Base-by-base conservation (phyloP, 2,888 invertebrate species). In the Chironomus riparius region DNA sequence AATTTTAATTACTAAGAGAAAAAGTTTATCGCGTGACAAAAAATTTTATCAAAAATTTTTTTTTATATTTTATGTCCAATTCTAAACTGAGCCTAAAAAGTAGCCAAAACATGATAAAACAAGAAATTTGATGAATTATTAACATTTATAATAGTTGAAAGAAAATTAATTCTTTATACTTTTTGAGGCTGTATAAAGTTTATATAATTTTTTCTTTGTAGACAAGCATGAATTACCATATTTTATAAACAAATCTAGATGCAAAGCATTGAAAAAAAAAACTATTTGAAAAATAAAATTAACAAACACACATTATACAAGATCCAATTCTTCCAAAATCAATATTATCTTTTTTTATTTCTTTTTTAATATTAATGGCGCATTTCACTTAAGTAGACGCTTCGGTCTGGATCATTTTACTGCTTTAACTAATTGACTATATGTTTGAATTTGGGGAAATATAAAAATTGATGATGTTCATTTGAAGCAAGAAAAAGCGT, bases 1-100 rank as follows among this genome's bases (percentile, higher is more conserved):
- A 74, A 74, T 68, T 74, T 68, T 74, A 74, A 74, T 68, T 74
- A 74, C 48, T 74, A 68, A 74, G 38, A 65, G 56, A 56, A 56
- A 56, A 15, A 50, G 15, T 15, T 38, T 50, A 50, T 71, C 24
- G 71, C 71, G 70, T 47, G 71, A 47, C 38, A 38, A 10, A 38
- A 38, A 71, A 56, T 71, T 15, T 4, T 15, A 56, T 56, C 38
- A 18, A 65, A 65, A 24, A 65, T 3, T n/a, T n/a, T n/a, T n/a
- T n/a, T n/a, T 65, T 22, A 13, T 65, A 65, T 65, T 65, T 65
- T 65, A 24, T 62, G n/a, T 18, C 56, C 56, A 56, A 56, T 15
- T 15, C n/a, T 15, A 13, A 56, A 56, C 18, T 56, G 56, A 56
- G 18, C 18, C n/a, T 21, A 18, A 62, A 62, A 18, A 62, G 12